These are phyloP conservation scores for Anniella stebbinsi DNA, from an alignment of 2,797 vertebrate species.

Conservation along the genomic window DNA sequence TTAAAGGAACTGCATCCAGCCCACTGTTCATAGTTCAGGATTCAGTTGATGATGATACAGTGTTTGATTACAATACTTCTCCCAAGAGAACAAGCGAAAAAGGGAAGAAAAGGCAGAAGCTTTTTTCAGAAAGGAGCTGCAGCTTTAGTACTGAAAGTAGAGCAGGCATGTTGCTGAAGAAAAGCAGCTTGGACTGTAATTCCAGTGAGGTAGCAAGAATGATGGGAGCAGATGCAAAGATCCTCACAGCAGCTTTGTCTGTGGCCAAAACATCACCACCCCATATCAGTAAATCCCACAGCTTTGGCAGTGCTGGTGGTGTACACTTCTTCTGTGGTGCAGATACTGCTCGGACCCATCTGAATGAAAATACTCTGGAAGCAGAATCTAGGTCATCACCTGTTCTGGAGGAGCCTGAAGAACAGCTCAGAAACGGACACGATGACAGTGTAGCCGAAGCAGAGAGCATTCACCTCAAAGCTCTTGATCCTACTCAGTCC, in stretches of 20 bases:
- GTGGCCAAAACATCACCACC: slow-evolving; percentile 75
- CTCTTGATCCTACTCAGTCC: slow-evolving; percentile 56
- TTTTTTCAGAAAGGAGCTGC: slow-evolving; percentile 92
- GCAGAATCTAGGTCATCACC: slow-evolving; percentile 62
- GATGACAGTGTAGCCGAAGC: slow-evolving; percentile 56
- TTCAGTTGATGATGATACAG: slow-evolving; percentile 81
- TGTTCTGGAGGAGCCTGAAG: slow-evolving; percentile 71
- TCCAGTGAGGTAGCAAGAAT: slow-evolving; percentile 90
- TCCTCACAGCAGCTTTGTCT: slow-evolving; percentile 89
- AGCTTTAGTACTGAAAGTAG: slow-evolving; percentile 95
- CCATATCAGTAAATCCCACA: slow-evolving; percentile 60
- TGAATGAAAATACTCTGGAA: slow-evolving; percentile 63
- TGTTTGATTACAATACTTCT: slow-evolving; percentile 78
- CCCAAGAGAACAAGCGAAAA: slow-evolving; percentile 76
- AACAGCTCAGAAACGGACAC: slow-evolving; percentile 64
- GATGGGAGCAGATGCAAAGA: slow-evolving; percentile 96
- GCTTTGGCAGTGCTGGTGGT: slow-evolving; percentile 78
- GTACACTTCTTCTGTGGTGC: slow-evolving; percentile 68
- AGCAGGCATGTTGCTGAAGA: slow-evolving; percentile 92
- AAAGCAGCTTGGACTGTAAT: slow-evolving; percentile 85
- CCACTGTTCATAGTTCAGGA: slow-evolving; percentile 84
- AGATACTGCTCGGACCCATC: slow-evolving; percentile 46
- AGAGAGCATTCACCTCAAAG: slow-evolving; percentile 26
- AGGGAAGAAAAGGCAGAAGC: slow-evolving; percentile 87
- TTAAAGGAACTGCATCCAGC: slow-evolving; percentile 77